A percentile compares a stretch with the other conserved stretches of the same genome.
Evolutionary conservation across 2,888 invertebrate species (phyloP).

Genomic region (Drosophila meridionalis): DNA sequence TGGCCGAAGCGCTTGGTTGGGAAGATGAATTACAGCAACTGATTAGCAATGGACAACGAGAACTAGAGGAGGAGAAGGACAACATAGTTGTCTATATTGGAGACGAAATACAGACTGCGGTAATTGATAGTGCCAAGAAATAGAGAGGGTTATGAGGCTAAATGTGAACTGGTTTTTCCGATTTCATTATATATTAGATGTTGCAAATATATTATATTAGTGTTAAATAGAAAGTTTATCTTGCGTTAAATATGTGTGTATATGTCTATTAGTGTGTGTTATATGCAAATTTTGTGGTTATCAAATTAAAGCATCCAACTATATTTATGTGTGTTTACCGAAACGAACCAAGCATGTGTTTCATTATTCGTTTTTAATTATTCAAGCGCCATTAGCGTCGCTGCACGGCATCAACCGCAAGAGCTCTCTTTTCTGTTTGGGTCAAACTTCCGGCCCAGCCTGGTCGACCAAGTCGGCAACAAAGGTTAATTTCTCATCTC

Average conservation of each 20-base stretch:
- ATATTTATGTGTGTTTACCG: conserved; percentile 16
- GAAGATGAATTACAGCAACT: conserved; percentile 88
- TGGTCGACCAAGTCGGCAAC: conserved; percentile 48
- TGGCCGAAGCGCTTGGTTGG: conserved; percentile 93
- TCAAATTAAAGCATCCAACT: conserved; percentile 10
- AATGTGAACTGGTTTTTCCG: conserved; percentile 11
- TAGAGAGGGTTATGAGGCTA: conserved; percentile 11
- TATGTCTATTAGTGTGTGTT: conserved; percentile 8
- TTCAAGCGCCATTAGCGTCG: conserved; percentile 62
- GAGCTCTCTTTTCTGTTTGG: conserved; percentile 64
- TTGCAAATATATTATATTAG: conserved; percentile 19
- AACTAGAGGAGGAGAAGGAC: conserved; percentile 76
- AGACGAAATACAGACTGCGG: conserved; percentile 3
- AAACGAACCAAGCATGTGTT: conserved; percentile 16
- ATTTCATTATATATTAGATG: conserved; percentile 6
- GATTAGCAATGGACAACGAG: conserved; percentile 87
- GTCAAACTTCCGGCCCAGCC: conserved; percentile 44
- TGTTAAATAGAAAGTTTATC: conserved; percentile 8
- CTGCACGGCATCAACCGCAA: conserved; percentile 57
- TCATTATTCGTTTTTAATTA: conserved; percentile 54
- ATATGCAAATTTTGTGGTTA: conserved; percentile 6
- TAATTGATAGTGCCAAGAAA: conserved; percentile 9
- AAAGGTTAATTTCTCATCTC: conserved; percentile 56
- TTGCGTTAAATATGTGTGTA: conserved; percentile 8
- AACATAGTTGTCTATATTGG: conserved; percentile 2